Percentiles rank a stretch among this genome's conserved stretches.
Evolutionary conservation across 2,888 invertebrate species (phyloP).

Genomic region (Rhorus exstirpatorius): DNA sequence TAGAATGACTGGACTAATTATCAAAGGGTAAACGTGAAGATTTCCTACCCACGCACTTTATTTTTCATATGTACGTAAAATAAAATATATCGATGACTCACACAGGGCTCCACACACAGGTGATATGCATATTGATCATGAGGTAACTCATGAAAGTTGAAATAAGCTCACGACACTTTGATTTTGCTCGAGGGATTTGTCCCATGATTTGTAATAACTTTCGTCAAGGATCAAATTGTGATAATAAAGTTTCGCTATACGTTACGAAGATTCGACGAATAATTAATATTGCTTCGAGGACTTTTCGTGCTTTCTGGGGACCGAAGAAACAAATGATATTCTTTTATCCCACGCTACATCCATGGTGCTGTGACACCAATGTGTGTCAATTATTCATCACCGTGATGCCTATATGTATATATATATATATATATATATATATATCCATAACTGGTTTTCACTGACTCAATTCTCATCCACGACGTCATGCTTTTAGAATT

Average conservation of each 20-base stretch:
- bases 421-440: too few relatives aligned
- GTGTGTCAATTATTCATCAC: constrained; percentile 59
- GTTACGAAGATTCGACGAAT: too few relatives aligned
- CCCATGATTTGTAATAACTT: too few relatives aligned
- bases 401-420: too few relatives aligned
- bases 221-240: too few relatives aligned
- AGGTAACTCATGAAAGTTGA: constrained; percentile 18
- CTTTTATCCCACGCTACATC: constrained; percentile 2
- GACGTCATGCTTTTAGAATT: constrained; percentile 17
- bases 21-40: constrained; percentile 60
- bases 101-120: neutral
- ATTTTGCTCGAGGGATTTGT: too few relatives aligned
- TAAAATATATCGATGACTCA: constrained; percentile 56
- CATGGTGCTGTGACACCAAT: neutral
- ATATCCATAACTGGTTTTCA: constrained; percentile 57
- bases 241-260: too few relatives aligned
- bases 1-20: too few relatives aligned
- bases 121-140: constrained; percentile 30
- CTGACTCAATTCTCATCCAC: constrained; percentile 50
- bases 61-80: constrained; percentile 55
- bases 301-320: neutral
- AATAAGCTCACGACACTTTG: too few relatives aligned
- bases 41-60: constrained; percentile 56
- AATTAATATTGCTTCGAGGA: too few relatives aligned
- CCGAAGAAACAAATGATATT: neutral